Conservation (phyloP, 1,140 invertebrate species). For the Battus philenor region DNA sequence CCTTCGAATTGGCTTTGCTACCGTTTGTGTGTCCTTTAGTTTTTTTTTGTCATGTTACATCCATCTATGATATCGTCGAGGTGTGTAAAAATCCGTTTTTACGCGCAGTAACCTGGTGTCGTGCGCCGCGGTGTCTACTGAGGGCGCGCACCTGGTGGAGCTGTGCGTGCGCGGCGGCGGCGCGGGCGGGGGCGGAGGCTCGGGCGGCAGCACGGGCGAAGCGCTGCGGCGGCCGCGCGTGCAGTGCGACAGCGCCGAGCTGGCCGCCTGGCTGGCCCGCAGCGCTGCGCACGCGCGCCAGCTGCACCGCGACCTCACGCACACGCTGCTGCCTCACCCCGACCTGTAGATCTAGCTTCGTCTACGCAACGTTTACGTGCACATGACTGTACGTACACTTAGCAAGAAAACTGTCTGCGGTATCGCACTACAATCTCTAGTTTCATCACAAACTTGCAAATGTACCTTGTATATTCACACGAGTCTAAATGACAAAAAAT, state of each 20-base stretch:
- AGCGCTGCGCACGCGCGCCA: conserved; percentile 90
- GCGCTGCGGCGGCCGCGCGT: conserved; percentile 85
- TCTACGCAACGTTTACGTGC: too few species aligned
- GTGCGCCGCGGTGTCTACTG: conserved; percentile 76
- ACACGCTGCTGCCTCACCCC: conserved; percentile 71
- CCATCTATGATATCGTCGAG: too few species aligned
- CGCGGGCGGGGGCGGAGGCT: conserved; percentile 62
- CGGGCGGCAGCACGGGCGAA: conserved; percentile 47
- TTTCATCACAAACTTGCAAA: too few species aligned
- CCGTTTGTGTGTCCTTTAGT: too few species aligned
- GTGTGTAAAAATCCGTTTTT: too few species aligned
- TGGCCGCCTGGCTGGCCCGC: conserved; percentile 85
- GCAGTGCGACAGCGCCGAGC: conserved; percentile 86
- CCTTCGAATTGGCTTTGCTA: too few species aligned
- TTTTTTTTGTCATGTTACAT: too few species aligned
- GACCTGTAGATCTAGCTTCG: conserved; percentile 32
- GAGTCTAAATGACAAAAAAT: too few species aligned
- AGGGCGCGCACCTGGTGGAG: conserved; percentile 84
- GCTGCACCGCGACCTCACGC: conserved; percentile 87
- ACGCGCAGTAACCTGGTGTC: conserved; percentile 77
- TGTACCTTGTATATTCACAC: too few species aligned
- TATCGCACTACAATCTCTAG: too few species aligned
- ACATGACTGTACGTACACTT: too few species aligned
- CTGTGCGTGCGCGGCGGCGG: conserved; percentile 81
- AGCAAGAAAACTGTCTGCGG: too few species aligned